These are phyloP conservation scores for Phalanger gymnotis DNA, from an alignment of 2,797 vertebrate genomes.

Conservation along the genomic window DNA sequence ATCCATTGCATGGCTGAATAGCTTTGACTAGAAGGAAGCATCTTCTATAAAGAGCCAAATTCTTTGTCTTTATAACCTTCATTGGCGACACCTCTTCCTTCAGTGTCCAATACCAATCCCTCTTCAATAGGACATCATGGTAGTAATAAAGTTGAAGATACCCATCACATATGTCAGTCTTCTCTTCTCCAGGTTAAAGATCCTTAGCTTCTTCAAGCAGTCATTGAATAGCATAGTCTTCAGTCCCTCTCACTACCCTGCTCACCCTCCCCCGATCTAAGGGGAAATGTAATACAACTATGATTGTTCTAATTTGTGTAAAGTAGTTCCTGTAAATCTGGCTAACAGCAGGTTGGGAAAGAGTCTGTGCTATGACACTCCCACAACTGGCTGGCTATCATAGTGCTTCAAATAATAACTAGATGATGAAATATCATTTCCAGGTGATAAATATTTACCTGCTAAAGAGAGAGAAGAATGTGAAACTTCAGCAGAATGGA, in stretches of 20 bases:
- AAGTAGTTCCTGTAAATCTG: neutral
- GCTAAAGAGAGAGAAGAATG: neutral
- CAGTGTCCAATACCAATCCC: neutral
- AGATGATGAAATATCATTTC: neutral
- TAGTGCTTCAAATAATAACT: neutral
- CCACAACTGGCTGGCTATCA: conserved; percentile 2
- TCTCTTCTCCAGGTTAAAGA: neutral
- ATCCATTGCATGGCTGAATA: neutral
- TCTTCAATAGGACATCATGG: neutral
- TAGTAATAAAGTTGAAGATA: neutral
- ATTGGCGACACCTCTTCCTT: neutral
- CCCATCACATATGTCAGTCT: neutral
- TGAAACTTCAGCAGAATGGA: conserved; percentile 60
- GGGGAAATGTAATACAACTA: neutral
- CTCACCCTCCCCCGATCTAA: neutral
- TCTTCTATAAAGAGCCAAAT: neutral
- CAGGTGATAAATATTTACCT: neutral
- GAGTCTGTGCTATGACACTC: neutral
- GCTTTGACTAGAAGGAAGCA: neutral
- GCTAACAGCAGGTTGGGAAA: conserved; percentile 3
- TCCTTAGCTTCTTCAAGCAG: neutral
- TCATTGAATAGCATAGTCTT: neutral
- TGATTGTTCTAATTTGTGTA: neutral
- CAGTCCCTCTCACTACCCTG: neutral
- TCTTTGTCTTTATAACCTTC: neutral